Conservation (phyloP, 2,888 invertebrate species). For the Lamproptera curius region DNA sequence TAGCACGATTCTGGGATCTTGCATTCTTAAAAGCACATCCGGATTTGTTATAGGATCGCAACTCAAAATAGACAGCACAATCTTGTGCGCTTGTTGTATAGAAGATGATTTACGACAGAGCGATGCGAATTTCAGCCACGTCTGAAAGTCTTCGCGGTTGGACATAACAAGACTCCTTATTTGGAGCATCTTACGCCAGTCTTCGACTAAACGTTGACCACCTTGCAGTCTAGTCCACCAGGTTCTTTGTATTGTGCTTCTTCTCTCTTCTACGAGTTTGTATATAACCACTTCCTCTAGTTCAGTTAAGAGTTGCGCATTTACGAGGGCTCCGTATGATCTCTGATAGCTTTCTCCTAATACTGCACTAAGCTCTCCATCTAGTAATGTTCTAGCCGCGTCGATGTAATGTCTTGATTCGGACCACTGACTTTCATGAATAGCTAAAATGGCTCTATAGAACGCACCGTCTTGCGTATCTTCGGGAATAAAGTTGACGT, state of each 20-base stretch:
- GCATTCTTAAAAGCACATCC: slow-evolving; percentile 83
- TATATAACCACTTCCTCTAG: slow-evolving; percentile 98
- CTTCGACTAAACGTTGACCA: slow-evolving; percentile 96
- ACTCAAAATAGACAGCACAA: slow-evolving; percentile 89
- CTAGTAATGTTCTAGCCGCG: slow-evolving; percentile 93
- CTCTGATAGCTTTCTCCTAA: slow-evolving; percentile 97
- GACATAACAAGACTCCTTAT: slow-evolving; percentile 94
- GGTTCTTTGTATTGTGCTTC: slow-evolving; percentile 86
- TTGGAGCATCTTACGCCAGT: slow-evolving; percentile 98
- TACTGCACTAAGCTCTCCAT: slow-evolving; percentile 96
- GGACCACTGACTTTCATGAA: slow-evolving; percentile 87
- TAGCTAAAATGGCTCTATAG: slow-evolving; percentile 94
- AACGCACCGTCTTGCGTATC: slow-evolving; percentile 97
- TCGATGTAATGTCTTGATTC: slow-evolving; percentile 90
- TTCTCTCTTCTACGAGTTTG: slow-evolving; percentile 94
- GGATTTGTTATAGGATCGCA: slow-evolving; percentile 86
- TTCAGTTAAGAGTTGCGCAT: slow-evolving; percentile 97
- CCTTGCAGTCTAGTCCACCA: slow-evolving; percentile 98
- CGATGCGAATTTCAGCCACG: slow-evolving; percentile 98
- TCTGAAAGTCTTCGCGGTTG: slow-evolving; percentile 95
- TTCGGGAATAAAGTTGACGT: slow-evolving; percentile 90
- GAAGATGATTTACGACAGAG: slow-evolving; percentile 96
- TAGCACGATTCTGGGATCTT: slow-evolving; percentile 91
- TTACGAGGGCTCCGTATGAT: slow-evolving; percentile 96
- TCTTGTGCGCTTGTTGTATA: slow-evolving; percentile 92